Evolutionary conservation across 2,113 vertebrate genomes (phyloP), one percentile per base, ranked within the genome.

Genomic region (Clupea harengus): DNA sequence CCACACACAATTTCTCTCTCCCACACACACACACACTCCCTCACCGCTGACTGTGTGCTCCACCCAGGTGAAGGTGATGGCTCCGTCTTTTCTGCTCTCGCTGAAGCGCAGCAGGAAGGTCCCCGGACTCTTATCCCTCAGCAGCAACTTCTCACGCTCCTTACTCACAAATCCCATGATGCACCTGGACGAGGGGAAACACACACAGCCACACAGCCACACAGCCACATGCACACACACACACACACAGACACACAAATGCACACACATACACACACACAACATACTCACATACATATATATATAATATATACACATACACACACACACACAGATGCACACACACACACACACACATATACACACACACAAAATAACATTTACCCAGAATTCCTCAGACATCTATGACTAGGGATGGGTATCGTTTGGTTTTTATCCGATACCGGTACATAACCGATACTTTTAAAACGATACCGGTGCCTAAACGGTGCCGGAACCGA

Each of bases 21-120:
- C n/a, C 72, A 39, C 72, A 78, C 72, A 39, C 72, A 47, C 72
- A 25, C 22, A n/a, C 45, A 47, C 60, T 85, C 4, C 47, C 95
- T 90, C 90, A 97, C 97, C 96, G 0, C 91, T 92, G 0, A 91
- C 92, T 28, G 93, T 87, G 45, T 91, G 92, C 45, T 99, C 97
- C 2, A 98, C 97, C 98, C 98, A 99, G 4, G 98, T 99, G 89
- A 99, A 97, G 0, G 96, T 98, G 93, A 99, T 97, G 50, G 97
- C 98, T 49, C 98, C 98, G 0, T 99, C 97, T 89, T 84, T 95
- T 91, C 92, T 96, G 92, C 96, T 98, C 93, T 99, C 98, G 0
- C 98, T 99, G 89, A 99, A 99, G 17, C 98, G 95, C 67, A 99
- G 89, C 84, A 99, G 92, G 89, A 99, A 99, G 0, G 97, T 99